Evolutionary conservation across 1,140 invertebrate species (phyloP), one percentile per base, ranked within the genome.

Genomic region (Polypedilum vanderplanki): DNA sequence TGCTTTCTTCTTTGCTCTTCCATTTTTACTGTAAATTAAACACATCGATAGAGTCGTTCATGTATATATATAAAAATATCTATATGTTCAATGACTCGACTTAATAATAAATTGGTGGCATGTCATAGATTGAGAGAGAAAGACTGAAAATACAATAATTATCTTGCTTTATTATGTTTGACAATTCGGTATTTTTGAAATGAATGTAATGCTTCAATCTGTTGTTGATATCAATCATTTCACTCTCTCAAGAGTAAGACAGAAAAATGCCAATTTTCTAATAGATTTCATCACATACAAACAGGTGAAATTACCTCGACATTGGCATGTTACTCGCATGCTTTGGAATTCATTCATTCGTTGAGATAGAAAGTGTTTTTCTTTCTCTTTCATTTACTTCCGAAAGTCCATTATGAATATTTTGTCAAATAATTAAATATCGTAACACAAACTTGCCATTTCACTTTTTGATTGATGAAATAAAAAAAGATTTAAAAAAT

Each of bases 11-110:
- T 12, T 57, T 57, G 10, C 46, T 57, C n/a, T 57, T 57, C 12
- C 46, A 57, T 57, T 57, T 57, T 57, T 57, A 57, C 46, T 57
- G 46, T 57, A 57, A 57, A 57, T 57, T 57, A 57, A 57, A 57
- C 46, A 57, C 46, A n/a, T 57, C 46, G 12, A 4, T 46, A 12
- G 24, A 33, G 12, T 57, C 46, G n/a, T 57, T 57, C 46, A 57
- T 57, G 24, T 33, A 33, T 33, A 33, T 33, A 33, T 5, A 33
- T 3, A 33, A 33, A 33, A 3, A 33, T 33, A 3, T 33, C 24
- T 33, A 46, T 46, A 15, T 57, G 46, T 57, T 57, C 46, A n/a
- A n/a, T 57, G 46, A 57, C 46, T 57, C 4, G 46, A n/a, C n/a
- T 15, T 57, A 57, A 33, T 33, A 33, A 3, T 3, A 33, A 33